Evolutionary conservation across 2,113 vertebrate species (phyloP), one percentile per base, ranked within the genome.

Genomic region (Eclectus roratus): DNA sequence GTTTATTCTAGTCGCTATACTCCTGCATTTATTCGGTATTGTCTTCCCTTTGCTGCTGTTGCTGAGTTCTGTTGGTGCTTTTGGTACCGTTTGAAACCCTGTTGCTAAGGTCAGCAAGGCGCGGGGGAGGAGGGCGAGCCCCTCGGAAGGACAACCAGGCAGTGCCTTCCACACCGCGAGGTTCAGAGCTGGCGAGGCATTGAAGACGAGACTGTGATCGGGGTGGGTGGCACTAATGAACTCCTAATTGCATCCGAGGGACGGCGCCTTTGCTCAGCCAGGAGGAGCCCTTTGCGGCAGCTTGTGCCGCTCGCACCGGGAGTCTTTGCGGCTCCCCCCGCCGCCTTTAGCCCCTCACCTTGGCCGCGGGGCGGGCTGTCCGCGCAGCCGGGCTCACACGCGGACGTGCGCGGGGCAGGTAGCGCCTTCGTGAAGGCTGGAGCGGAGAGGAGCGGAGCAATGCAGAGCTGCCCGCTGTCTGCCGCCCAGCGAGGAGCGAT

Each of bases 401-500:
- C 41, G 7, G 43, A 52, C 11, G 17, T 2, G 31, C 4, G n/a
- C 11, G 11, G 44, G 41, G 8, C 19, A 17, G n/a, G 5, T 49
- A 64, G 35, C 10, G 9, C 64, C 35, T 17, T 17, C 14, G 35
- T 17, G 4, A 18, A 33, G 27, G 52, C 44, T 2, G 68, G 37
- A 11, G 49, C 15, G 20, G n/a, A 55, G 33, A 16, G 7, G n/a
- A 71, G 27, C 4, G 3, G n/a, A 24, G 27, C 14, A 9, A 21
- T 28, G 20, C 16, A 6, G 39, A 20, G 15, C 39, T 8, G 3
- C 16, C 37, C 18, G 7, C 43, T 43, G 7, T 6, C 23, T 52
- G 35, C 20, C 9, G 6, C 49, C 13, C 43, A 2, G 24, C 4
- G 5, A 7, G 65, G 49, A 3, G 21, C 11, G 11, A 1, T 14